These are phyloP conservation scores for Caenorhabditis sp. DNA, from an alignment of 2,888 invertebrate genomes.

Conservation along the genomic window DNA sequence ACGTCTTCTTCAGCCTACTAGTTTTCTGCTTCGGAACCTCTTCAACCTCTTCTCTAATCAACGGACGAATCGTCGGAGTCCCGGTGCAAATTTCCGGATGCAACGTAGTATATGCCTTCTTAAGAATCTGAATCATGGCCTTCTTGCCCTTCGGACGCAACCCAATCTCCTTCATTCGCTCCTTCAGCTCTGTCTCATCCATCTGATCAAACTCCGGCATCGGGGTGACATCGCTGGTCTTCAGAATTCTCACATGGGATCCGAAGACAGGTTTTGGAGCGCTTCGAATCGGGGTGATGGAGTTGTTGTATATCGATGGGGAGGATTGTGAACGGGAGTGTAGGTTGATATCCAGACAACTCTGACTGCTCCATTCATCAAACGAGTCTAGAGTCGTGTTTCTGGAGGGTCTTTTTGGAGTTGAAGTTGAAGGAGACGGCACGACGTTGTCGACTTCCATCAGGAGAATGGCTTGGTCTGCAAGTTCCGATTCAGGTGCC, in stretches of 20 bases:
- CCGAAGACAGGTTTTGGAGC: constrained; percentile 55
- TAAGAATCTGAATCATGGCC: constrained; percentile 73
- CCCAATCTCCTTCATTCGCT: constrained; percentile 70
- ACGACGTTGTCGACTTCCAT: not conserved
- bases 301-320: not conserved
- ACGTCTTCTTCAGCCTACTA: constrained; percentile 4
- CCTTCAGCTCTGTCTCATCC: constrained; percentile 73
- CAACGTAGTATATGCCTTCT: constrained; percentile 73
- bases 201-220: constrained; percentile 74
- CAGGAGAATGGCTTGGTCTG: not conserved
- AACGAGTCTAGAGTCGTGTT: constrained; percentile 42
- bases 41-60: constrained; percentile 13
- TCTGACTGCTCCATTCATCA: constrained; percentile 45
- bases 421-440: not conserved
- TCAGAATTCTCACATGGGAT: constrained; percentile 73
- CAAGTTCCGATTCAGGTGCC: not conserved
- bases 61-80: constrained; percentile 68
- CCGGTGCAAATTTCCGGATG: constrained; percentile 73
- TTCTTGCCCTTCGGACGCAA: constrained; percentile 77
- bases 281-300: constrained; percentile 13
- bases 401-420: not conserved
- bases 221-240: constrained; percentile 75
- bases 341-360: not conserved
- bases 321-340: not conserved
- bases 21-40: constrained; percentile 10